A percentile compares a stretch with the other conserved stretches of the same genome.
These are phyloP conservation scores for Carcinoscorpius rotundicauda DNA, from an alignment of 1,140 invertebrate genomes.

Conservation along the genomic window DNA sequence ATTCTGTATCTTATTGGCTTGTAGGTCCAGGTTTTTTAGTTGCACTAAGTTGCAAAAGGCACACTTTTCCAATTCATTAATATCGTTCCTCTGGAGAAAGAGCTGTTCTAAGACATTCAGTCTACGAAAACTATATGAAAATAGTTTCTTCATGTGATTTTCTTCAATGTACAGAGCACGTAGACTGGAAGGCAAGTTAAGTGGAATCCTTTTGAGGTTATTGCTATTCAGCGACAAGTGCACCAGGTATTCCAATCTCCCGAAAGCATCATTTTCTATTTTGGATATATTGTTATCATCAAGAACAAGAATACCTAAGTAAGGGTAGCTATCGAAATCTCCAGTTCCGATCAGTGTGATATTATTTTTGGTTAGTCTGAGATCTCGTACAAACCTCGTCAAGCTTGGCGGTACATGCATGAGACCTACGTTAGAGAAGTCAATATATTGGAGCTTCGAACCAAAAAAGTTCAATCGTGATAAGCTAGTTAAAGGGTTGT, in stretches of 20 bases:
- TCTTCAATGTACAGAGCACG: conserved; percentile 46
- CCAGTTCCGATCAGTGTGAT: conserved; percentile 58
- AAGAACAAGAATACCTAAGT: conserved; percentile 64
- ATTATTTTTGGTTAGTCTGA: conserved; percentile 62
- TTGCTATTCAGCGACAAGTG: conserved; percentile 69
- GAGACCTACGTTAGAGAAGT: conserved; percentile 60
- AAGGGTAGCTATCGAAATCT: conserved; percentile 78
- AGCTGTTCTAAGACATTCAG: conserved; percentile 55
- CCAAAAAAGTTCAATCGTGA: conserved; percentile 41
- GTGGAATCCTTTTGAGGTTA: conserved; percentile 46
- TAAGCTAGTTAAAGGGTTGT: conserved; percentile 29
- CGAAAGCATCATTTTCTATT: conserved; percentile 75
- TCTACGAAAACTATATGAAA: conserved; percentile 50
- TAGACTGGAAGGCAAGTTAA: conserved; percentile 48
- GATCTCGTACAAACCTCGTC: conserved; percentile 64
- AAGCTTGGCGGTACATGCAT: conserved; percentile 64
- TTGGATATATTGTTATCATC: conserved; percentile 58
- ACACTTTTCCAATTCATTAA: conserved; percentile 48
- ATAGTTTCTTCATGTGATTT: conserved; percentile 52
- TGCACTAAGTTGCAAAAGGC: conserved; percentile 47
- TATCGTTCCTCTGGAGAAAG: conserved; percentile 51
- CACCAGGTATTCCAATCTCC: conserved; percentile 60
- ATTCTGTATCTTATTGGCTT: conserved; percentile 34
- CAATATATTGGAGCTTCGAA: conserved; percentile 57
- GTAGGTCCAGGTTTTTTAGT: conserved; percentile 40